phyloP scores from a whole-genome alignment of 2,113 vertebrate species.

The Nettapus auritus region DNA sequence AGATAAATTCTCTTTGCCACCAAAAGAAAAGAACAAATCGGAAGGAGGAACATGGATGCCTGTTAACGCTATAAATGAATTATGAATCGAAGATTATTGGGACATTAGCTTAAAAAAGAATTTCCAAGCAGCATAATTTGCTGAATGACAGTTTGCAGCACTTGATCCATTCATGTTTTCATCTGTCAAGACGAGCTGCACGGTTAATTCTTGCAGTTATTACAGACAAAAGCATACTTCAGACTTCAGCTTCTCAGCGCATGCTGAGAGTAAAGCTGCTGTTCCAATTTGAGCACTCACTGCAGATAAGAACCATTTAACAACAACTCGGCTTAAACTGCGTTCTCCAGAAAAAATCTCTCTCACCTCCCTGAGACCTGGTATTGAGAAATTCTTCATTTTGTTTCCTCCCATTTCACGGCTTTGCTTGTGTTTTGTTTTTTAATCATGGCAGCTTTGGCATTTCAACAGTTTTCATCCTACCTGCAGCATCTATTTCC shows the following conservation, averaged over 20 bases:
- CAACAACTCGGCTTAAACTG: neutral
- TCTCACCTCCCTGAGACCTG: accelerated
- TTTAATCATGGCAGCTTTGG: neutral
- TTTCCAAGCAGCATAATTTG: neutral
- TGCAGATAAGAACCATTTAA: neutral
- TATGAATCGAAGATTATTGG: neutral
- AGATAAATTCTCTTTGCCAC: neutral
- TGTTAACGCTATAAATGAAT: neutral
- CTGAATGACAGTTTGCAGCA: neutral
- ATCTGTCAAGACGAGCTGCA: neutral
- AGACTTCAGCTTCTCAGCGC: neutral
- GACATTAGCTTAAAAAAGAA: neutral
- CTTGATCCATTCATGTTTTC: neutral
- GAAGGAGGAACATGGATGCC: neutral
- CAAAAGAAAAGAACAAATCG: neutral
- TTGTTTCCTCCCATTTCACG: neutral
- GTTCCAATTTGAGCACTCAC: neutral
- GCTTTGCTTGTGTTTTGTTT: neutral
- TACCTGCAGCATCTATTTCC: neutral
- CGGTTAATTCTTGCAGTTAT: neutral
- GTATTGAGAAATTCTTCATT: neutral
- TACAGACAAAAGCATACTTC: neutral
- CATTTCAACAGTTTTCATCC: neutral
- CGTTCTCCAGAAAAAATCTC: neutral
- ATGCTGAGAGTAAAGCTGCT: neutral